A percentile compares a stretch with the other conserved stretches of the same genome.
phyloP scores from a whole-genome alignment of 2,888 invertebrate genomes.

The Ectropis crepuscularia region DNA sequence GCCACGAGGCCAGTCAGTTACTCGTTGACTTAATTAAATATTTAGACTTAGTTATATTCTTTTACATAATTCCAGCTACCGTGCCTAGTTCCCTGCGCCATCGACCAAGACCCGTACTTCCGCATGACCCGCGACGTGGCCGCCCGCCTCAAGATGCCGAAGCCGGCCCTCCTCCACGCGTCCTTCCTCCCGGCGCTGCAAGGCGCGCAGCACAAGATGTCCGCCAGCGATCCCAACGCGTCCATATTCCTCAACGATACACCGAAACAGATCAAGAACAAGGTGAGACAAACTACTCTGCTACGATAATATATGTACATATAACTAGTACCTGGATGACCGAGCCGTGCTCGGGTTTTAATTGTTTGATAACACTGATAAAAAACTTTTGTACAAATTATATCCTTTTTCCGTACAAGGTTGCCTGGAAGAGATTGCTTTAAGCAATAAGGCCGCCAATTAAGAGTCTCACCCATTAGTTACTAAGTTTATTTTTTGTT shows the following conservation, averaged over 20 bases:
- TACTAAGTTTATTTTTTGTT: too few relatives aligned
- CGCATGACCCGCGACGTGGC: constrained; percentile 99
- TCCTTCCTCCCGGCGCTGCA: constrained; percentile 97
- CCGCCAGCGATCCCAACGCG: constrained; percentile 96
- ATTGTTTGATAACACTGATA: background rate
- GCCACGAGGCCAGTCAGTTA: too few relatives aligned
- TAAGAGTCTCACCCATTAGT: too few relatives aligned
- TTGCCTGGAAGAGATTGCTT: too few relatives aligned
- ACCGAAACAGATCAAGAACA: constrained; percentile 97
- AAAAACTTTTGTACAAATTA: too few relatives aligned
- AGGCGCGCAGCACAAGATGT: constrained; percentile 99
- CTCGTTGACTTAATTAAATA: too few relatives aligned
- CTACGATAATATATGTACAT: too few relatives aligned
- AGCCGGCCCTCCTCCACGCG: constrained; percentile 95
- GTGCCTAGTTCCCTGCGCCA: constrained; percentile 97
- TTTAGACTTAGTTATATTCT: too few relatives aligned
- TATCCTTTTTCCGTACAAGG: too few relatives aligned
- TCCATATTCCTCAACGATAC: constrained; percentile 98
- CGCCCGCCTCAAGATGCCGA: constrained; percentile 92
- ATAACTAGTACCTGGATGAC: too few relatives aligned
- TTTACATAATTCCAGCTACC: constrained; percentile 63
- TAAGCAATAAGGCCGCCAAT: too few relatives aligned
- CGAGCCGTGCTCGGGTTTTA: background rate
- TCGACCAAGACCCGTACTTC: constrained; percentile 99
- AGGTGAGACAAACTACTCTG: constrained; percentile 83